These are phyloP conservation scores for Coreius guichenoti DNA, from an alignment of 2,797 vertebrate genomes.

Conservation along the genomic window DNA sequence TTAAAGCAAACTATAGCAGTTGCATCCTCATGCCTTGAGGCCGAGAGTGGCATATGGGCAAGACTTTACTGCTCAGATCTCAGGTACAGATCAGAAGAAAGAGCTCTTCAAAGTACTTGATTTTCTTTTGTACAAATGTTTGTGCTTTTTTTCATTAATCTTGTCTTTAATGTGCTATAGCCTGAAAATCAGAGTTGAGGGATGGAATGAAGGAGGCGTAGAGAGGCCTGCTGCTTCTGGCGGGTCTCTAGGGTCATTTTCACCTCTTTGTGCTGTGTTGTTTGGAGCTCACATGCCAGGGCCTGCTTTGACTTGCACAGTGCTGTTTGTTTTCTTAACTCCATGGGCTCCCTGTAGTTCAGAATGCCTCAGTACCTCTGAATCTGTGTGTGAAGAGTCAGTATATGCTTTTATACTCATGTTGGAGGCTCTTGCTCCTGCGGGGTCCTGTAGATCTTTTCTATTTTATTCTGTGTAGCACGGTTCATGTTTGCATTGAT, in stretches of 20 bases:
- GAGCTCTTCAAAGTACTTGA: not conserved
- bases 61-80: constrained; percentile 18
- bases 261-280: constrained; percentile 43
- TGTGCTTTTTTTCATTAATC: constrained; percentile 5
- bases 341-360: constrained; percentile 30
- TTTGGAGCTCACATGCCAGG: constrained; percentile 47
- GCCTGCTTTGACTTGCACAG: constrained; percentile 52
- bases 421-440: not conserved
- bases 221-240: constrained; percentile 42
- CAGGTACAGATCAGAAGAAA: constrained; percentile 27
- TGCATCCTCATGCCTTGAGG: not conserved
- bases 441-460: not conserved
- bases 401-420: not conserved
- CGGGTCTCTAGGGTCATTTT: constrained; percentile 51
- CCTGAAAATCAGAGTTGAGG: constrained; percentile 16
- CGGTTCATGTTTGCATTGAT: not conserved
- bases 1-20: constrained; percentile 14
- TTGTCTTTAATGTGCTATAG: constrained; percentile 31
- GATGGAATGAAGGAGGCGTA: constrained; percentile 30
- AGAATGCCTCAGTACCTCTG: constrained; percentile 29
- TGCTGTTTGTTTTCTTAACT: constrained; percentile 51
- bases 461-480: not conserved
- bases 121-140: constrained; percentile 27
- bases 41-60: constrained; percentile 9
- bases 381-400: not conserved